Base-by-base conservation (phyloP, 2,888 invertebrate genomes). In the Doris montereyensis region DNA sequence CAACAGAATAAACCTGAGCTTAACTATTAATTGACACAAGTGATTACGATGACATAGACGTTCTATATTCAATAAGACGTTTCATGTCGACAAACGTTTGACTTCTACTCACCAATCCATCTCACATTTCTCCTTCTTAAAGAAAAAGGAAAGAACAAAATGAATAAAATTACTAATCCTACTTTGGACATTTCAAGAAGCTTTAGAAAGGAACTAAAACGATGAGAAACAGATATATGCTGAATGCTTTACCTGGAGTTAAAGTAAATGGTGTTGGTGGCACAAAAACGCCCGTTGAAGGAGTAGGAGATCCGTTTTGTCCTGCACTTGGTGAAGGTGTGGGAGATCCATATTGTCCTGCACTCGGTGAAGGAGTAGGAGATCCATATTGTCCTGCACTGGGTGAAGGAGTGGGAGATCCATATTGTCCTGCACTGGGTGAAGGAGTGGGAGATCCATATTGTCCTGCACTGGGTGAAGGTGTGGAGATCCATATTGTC, bases 161-260 rank as follows among this genome's bases (percentile, higher is more conserved):
- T n/a, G n/a, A n/a, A n/a, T n/a, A n/a, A n/a, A n/a, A n/a, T n/a
- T n/a, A n/a, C n/a, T n/a, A n/a, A n/a, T n/a, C n/a, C n/a, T n/a
- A n/a, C n/a, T n/a, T n/a, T n/a, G n/a, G n/a, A n/a, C n/a, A n/a
- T n/a, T n/a, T n/a, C n/a, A n/a, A n/a, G n/a, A n/a, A n/a, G n/a
- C n/a, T n/a, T n/a, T n/a, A n/a, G n/a, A n/a, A n/a, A n/a, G n/a
- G n/a, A n/a, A n/a, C n/a, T n/a, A n/a, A n/a, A n/a, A n/a, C n/a
- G n/a, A n/a, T n/a, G n/a, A n/a, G n/a, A n/a, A n/a, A n/a, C n/a
- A n/a, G n/a, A n/a, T n/a, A n/a, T n/a, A n/a, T n/a, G n/a, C n/a
- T n/a, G n/a, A n/a, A n/a, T n/a, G n/a, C n/a, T n/a, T n/a, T 70
- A 80, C 80, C 74, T 80, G 80, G 80, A 28, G 34, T 70, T 17